A percentile compares a stretch with the other conserved stretches of the same genome.
Evolutionary conservation across 2,113 vertebrate species (phyloP).

Genomic region (Sphyrna mokarran): DNA sequence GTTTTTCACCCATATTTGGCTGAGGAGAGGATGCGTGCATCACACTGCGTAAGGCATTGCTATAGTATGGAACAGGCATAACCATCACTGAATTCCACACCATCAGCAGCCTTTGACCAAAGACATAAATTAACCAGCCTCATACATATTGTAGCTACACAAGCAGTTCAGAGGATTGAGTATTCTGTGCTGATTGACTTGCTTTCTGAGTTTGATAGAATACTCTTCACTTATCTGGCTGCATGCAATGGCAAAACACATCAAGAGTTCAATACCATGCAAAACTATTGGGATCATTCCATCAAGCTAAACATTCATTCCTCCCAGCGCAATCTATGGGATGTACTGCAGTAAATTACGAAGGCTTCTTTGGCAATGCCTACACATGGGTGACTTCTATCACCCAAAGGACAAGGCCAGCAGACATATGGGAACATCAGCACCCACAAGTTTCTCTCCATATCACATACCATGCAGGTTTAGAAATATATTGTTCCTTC

Average conservation of each 20-base stretch:
- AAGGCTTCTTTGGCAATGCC: too few species aligned
- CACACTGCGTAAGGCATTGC: not conserved
- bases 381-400: too few species aligned
- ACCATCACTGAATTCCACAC: too few species aligned
- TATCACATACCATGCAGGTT: too few species aligned
- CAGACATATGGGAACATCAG: too few species aligned
- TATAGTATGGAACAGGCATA: not conserved
- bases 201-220: too few species aligned
- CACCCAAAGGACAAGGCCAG: too few species aligned
- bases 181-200: not conserved
- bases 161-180: not conserved
- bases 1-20: not conserved
- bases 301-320: too few species aligned
- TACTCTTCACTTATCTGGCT: not conserved
- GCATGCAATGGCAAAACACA: not conserved
- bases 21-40: not conserved
- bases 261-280: not conserved
- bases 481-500: too few species aligned
- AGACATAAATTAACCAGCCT: not conserved
- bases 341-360: too few species aligned
- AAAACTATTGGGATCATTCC: not conserved
- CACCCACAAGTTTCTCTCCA: too few species aligned
- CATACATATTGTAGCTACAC: not conserved
- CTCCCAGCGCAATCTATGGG: too few species aligned
- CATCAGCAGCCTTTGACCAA: not conserved